Conservation (phyloP, 1,140 invertebrate species). For the Venustaconcha ellipsiformis region DNA sequence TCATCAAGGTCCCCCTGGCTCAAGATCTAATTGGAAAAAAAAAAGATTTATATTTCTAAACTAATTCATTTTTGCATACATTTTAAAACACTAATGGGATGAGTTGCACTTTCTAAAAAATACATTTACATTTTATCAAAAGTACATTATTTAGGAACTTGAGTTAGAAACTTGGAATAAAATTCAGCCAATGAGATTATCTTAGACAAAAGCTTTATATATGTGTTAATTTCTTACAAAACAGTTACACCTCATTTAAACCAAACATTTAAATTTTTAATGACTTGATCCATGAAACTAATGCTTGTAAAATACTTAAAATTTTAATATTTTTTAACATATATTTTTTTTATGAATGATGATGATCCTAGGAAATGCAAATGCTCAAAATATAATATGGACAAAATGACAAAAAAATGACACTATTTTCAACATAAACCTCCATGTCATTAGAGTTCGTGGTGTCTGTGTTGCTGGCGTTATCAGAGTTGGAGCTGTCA, state of each 20-base stretch:
- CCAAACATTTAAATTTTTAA: too few species aligned
- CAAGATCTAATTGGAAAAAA: slow-evolving; percentile 73
- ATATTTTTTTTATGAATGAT: neutral
- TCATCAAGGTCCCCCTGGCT: slow-evolving; percentile 76
- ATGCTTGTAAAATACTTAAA: neutral
- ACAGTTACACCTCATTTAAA: too few species aligned
- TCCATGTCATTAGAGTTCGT: slow-evolving; percentile 46
- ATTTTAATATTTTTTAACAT: neutral
- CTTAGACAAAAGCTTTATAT: too few species aligned
- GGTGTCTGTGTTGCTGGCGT: slow-evolving; percentile 35
- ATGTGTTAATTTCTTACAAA: too few species aligned
- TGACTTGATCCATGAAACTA: neutral
- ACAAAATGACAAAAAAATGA: neutral
- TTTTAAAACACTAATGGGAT: neutral
- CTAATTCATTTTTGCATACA: neutral
- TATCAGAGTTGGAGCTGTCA: slow-evolving; percentile 28
- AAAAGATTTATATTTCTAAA: slow-evolving; percentile 5
- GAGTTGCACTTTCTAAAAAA: neutral
- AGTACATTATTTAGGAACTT: neutral
- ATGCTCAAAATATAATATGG: neutral
- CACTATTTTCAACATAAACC: neutral
- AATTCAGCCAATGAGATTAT: neutral
- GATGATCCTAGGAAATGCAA: neutral
- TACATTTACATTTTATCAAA: neutral
- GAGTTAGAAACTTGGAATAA: neutral